Conservation (phyloP, 2,888 invertebrate species). For the Pyrochroa serraticornis region DNA sequence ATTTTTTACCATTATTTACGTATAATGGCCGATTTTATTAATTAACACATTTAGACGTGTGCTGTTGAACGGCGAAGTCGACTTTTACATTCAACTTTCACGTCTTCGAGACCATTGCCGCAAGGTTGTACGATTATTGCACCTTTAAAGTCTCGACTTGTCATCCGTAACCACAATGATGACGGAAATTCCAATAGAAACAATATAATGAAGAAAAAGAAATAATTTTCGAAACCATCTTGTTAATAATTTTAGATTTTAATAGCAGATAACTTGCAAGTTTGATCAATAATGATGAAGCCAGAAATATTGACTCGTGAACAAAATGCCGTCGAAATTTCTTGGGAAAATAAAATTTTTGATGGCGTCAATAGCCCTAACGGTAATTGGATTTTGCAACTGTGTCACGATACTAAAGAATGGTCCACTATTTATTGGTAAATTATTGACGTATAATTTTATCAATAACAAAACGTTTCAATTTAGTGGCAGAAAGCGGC, state of each 20-base stretch:
- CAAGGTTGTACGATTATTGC: background rate
- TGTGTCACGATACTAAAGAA: conserved; percentile 4
- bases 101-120: no score
- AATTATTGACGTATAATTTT: conserved; percentile 32
- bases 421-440: background rate
- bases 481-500: conserved; percentile 60
- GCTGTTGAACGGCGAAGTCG: background rate
- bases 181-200: background rate
- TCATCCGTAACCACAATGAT: conserved; percentile 5
- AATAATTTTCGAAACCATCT: no score
- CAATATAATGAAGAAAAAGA: no score
- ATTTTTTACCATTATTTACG: conserved; percentile 2
- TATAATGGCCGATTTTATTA: background rate
- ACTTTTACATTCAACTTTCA: no score
- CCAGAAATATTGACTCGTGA: background rate
- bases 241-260: background rate
- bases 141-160: conserved; percentile 5
- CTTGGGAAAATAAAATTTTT: background rate
- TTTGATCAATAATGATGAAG: conserved; percentile 14
- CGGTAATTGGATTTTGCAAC: conserved; percentile 3
- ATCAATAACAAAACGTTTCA: conserved; percentile 58
- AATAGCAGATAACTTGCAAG: conserved; percentile 1
- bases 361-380: background rate
- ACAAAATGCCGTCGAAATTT: conserved; percentile 5
- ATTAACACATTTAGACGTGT: conserved; percentile 6